Evolutionary conservation across 2,113 vertebrate genomes (phyloP).

Genomic region (Gila orcuttii): DNA sequence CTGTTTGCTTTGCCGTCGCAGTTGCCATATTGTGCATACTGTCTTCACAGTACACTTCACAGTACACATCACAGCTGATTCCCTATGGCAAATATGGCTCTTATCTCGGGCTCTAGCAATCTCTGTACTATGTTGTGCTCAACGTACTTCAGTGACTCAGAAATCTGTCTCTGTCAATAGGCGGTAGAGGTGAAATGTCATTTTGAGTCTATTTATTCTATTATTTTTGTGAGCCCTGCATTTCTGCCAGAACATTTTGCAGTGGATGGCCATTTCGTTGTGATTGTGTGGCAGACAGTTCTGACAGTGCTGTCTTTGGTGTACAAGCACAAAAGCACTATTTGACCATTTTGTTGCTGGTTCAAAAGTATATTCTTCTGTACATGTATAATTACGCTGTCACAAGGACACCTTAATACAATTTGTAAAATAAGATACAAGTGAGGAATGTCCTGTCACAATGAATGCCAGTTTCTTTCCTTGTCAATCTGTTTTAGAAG

Average conservation of each 20-base stretch:
- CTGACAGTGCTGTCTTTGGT: slow-evolving; percentile 40
- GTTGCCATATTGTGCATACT: slow-evolving; percentile 47
- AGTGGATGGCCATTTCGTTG: slow-evolving; percentile 20
- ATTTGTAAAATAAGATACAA: background rate
- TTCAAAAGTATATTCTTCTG: background rate
- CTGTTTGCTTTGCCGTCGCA: slow-evolving; percentile 29
- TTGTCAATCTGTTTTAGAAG: background rate
- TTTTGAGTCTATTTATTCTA: slow-evolving; percentile 44
- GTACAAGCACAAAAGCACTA: background rate
- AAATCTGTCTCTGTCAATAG: slow-evolving; percentile 34
- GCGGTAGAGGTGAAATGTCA: slow-evolving; percentile 23
- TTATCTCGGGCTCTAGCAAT: slow-evolving; percentile 29
- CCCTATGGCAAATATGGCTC: slow-evolving; percentile 35
- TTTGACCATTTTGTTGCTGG: background rate
- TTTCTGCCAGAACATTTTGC: slow-evolving; percentile 23
- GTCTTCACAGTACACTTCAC: slow-evolving; percentile 47
- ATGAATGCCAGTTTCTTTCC: background rate
- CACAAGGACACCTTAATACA: no score
- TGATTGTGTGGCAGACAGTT: slow-evolving; percentile 17
- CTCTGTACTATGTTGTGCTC: slow-evolving; percentile 25
- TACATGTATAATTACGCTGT: no score
- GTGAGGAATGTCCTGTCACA: background rate
- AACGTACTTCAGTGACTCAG: slow-evolving; percentile 16
- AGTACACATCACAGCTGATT: slow-evolving; percentile 46
- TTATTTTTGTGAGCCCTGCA: slow-evolving; percentile 30